phyloP scores from a whole-genome alignment of 2,797 vertebrate genomes.

The Sardinella longiceps region DNA sequence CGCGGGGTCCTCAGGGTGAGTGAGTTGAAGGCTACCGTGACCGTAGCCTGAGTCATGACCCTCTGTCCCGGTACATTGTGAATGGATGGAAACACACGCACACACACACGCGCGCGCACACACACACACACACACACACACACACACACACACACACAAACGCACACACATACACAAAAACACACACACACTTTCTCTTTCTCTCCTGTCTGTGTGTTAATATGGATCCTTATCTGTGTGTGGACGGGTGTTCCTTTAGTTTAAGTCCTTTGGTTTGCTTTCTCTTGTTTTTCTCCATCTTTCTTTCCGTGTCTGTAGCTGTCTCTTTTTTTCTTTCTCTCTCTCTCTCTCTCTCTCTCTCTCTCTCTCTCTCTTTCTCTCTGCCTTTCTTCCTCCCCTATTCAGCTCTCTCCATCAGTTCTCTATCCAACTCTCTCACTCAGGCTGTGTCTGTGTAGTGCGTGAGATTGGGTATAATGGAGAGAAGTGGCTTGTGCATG shows the following conservation, averaged over 20 bases:
- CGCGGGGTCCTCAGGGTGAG: constrained; percentile 95
- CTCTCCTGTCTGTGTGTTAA: neutral
- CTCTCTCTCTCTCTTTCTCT: neutral
- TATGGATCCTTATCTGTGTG: neutral
- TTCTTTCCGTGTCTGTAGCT: too few relatives aligned
- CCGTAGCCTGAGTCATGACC: constrained; percentile 10
- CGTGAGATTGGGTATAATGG: neutral
- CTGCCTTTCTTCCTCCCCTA: neutral
- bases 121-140: constrained; percentile 1
- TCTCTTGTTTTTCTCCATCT: neutral
- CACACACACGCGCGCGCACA: neutral
- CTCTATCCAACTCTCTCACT: neutral
- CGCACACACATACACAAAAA: neutral
- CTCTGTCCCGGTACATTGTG: neutral
- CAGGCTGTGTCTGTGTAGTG: too few relatives aligned
- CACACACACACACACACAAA: neutral
- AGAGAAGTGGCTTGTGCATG: too few relatives aligned
- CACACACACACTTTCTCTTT: neutral
- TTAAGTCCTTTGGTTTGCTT: neutral
- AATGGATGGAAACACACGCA: neutral
- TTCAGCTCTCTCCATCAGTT: neutral
- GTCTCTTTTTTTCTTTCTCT: neutral
- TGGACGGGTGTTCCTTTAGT: neutral
- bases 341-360: neutral
- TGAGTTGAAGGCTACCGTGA: constrained; percentile 41